Conservation (phyloP, 1,140 invertebrate genomes). For the Oedothorax gibbosus region DNA sequence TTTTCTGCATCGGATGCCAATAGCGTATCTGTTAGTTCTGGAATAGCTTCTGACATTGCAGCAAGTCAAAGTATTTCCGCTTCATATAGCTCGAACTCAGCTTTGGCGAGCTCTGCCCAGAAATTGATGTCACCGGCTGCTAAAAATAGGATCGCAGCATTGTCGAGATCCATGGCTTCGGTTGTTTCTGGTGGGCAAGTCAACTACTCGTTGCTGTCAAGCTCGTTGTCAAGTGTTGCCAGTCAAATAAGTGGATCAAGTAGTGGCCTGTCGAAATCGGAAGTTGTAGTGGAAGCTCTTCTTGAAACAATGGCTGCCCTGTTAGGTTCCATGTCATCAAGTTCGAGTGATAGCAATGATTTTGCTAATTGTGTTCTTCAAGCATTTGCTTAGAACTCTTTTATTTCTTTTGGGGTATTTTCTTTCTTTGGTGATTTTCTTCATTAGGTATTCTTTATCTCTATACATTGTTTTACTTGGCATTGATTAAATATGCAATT, state of each 20-base stretch:
- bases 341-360: neutral
- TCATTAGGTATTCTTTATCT: too few relatives aligned
- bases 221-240: neutral
- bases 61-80: neutral
- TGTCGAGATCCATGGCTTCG: conserved; percentile 1
- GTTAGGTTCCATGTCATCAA: conserved; percentile 1
- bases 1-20: too few relatives aligned
- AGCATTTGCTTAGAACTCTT: conserved; percentile 7
- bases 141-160: neutral
- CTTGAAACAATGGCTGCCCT: conserved; percentile 20
- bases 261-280: neutral
- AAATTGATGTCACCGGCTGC: conserved; percentile 24
- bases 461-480: too few relatives aligned
- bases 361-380: conserved; percentile 10
- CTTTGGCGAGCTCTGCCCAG: neutral
- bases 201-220: conserved; percentile 1
- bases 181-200: neutral
- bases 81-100: neutral
- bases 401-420: too few relatives aligned
- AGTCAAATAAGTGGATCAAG: conserved; percentile 9
- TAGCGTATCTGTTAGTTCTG: too few relatives aligned
- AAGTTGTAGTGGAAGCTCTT: conserved; percentile 20
- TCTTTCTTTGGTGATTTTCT: too few relatives aligned
- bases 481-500: too few relatives aligned
- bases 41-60: neutral